phyloP scores from a whole-genome alignment of 1,140 invertebrate genomes.

The Archivesica marissinica region DNA sequence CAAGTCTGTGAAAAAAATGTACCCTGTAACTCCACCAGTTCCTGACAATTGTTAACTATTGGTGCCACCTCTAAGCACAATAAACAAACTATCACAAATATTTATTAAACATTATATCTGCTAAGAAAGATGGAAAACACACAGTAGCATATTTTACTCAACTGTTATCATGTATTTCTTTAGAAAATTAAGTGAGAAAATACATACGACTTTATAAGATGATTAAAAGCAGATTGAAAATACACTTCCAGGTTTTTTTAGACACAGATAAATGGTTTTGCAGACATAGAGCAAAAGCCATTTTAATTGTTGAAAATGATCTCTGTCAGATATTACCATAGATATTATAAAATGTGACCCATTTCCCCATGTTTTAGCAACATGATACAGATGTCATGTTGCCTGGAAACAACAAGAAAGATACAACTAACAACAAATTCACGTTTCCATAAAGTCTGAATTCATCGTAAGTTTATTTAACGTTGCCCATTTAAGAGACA shows the following conservation, averaged over 20 bases:
- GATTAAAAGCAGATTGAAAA: conserved; percentile 42
- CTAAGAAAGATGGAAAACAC: conserved; percentile 3
- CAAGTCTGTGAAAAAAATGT: too few species aligned
- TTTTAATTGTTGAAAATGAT: conserved; percentile 43
- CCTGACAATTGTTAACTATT: too few species aligned
- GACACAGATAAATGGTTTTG: conserved; percentile 38
- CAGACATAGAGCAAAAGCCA: conserved; percentile 27
- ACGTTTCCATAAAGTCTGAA: neutral
- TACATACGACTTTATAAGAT: conserved; percentile 27
- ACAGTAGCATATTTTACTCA: conserved; percentile 12
- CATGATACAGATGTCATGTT: too few species aligned
- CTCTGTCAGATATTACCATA: neutral
- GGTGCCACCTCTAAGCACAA: too few species aligned
- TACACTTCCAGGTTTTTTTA: conserved; percentile 16
- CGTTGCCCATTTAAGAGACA: too few species aligned
- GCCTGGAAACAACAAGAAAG: too few species aligned
- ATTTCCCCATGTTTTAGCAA: too few species aligned
- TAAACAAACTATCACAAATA: neutral
- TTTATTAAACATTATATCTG: neutral
- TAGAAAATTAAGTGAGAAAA: conserved; percentile 21
- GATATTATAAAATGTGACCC: conserved; percentile 4
- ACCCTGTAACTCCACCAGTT: too few species aligned
- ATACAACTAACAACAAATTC: too few species aligned
- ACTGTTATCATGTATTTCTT: conserved; percentile 11
- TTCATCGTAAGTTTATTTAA: too few species aligned